Evolutionary conservation across 2,888 invertebrate species (phyloP), one percentile per base, ranked within the genome.

Genomic region (Alsophila aescularia): DNA sequence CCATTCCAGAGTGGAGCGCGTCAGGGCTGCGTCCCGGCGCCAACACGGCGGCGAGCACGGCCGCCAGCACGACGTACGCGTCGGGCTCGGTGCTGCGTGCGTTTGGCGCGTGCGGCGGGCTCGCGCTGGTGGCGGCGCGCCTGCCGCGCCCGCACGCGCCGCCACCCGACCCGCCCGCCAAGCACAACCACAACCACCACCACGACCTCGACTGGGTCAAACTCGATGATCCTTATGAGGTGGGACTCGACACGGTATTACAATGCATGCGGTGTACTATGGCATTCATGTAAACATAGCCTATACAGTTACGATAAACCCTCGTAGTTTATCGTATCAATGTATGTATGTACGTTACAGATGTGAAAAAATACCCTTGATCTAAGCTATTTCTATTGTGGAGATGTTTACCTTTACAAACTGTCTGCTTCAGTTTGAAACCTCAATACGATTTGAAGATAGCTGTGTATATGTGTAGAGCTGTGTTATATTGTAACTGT

Each of bases 121-220:
- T 98, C 52, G 97, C 97, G 10, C 92, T 98, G 55, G 90, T 98
- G 57, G 98, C 98, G 0, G 96, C 96, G 73, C 96, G 97, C 67
- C 92, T 98, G 72, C 98, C 98, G 0, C 94, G 97, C 0, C 95
- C 98, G 13, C 97, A 96, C 88, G 97, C 97, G 4, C 96, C 97
- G 66, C 84, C 88, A 66, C 93, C 94, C n/a, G 81, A 85, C 59
- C 84, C 93, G 12, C 90, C 93, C n/a, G 86, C 93, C 13, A 67
- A 73, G 92, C 94, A 66, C 92, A 94, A 69, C 82, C 93, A 27
- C 27, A n/a, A n/a, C 10, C 29, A 58, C 76, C 93, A 52, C 77
- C 93, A 61, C 82, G 93, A 67, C 85, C 92, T 62, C 83, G 94
- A 94, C 70, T 94, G 94, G 94, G 95, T 95, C 57, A 95, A 94